phyloP scores from a whole-genome alignment of 1,140 invertebrate genomes.

The Arctopsyche grandis region DNA sequence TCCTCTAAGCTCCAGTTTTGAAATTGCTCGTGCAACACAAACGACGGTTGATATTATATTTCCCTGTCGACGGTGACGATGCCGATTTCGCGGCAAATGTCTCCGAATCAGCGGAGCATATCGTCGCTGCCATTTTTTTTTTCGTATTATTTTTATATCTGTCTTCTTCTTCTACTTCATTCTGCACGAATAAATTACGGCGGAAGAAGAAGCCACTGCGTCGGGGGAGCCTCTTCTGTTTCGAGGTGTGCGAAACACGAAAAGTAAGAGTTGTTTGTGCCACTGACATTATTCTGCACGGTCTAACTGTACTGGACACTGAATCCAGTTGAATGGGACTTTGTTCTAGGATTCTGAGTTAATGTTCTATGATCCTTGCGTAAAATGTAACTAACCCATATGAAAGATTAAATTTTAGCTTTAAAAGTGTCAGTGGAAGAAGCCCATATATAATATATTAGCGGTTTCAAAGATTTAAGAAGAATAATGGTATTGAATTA shows the following conservation, averaged over 20 bases:
- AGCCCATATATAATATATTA: no score
- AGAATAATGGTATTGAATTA: no score
- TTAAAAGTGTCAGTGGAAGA: no score
- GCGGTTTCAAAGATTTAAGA: no score
- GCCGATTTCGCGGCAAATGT: conserved; percentile 15
- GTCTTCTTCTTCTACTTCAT: neutral
- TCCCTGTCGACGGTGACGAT: neutral
- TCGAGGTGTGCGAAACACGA: conserved; percentile 40
- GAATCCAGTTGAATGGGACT: neutral
- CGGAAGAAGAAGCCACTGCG: conserved; percentile 1
- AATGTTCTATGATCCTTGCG: no score
- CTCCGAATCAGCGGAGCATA: conserved; percentile 14
- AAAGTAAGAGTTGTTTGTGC: conserved; percentile 46
- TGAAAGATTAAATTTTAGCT: no score
- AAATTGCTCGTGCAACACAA: conserved; percentile 16
- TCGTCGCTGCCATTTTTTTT: conserved; percentile 7
- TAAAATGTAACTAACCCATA: no score
- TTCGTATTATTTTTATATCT: neutral
- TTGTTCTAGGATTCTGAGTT: neutral
- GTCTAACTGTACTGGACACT: conserved; percentile 33
- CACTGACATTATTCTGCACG: conserved; percentile 42
- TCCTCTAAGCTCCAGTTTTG: conserved; percentile 19
- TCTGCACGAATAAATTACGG: conserved; percentile 28
- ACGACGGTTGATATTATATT: conserved; percentile 9
- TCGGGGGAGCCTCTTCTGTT: conserved; percentile 2